These are phyloP conservation scores for Melanargia galathea DNA, from an alignment of 2,888 invertebrate species.

Conservation along the genomic window DNA sequence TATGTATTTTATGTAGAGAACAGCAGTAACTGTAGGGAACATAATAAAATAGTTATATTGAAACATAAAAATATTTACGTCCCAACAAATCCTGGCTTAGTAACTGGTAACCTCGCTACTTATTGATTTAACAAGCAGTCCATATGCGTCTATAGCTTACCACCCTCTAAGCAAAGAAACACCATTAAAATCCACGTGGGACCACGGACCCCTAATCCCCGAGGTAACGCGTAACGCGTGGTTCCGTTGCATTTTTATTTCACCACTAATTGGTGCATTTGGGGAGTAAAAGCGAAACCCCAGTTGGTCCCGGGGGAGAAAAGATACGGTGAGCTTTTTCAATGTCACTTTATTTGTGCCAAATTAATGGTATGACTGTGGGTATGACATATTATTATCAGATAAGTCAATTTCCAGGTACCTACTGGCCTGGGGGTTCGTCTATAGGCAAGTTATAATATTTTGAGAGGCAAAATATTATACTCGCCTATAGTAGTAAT, in stretches of 20 bases:
- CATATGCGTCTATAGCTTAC: slow-evolving; percentile 70
- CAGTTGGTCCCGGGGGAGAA: slow-evolving; percentile 58
- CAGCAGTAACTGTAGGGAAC: not conserved
- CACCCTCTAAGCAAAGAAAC: slow-evolving; percentile 77
- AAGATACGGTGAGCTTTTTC: slow-evolving; percentile 63
- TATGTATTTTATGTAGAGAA: slow-evolving; percentile 9
- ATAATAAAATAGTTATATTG: slow-evolving; percentile 15
- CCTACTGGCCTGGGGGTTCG: too few species aligned
- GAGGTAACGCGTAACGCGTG: slow-evolving; percentile 66
- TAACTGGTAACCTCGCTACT: slow-evolving; percentile 48
- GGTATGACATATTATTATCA: not conserved
- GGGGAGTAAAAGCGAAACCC: slow-evolving; percentile 65
- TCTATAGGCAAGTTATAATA: too few species aligned
- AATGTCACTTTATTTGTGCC: slow-evolving; percentile 72
- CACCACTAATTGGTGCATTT: slow-evolving; percentile 80
- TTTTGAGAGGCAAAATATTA: too few species aligned
- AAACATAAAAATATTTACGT: slow-evolving; percentile 16
- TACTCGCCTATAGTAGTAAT: too few species aligned
- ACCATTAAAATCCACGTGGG: slow-evolving; percentile 76
- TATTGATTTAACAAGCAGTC: slow-evolving; percentile 70
- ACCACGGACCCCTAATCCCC: slow-evolving; percentile 52
- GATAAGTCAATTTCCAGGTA: too few species aligned
- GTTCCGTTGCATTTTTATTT: slow-evolving; percentile 80
- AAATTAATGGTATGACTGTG: slow-evolving; percentile 43
- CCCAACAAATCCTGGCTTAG: slow-evolving; percentile 11